phyloP scores from a whole-genome alignment of 2,797 vertebrate species.

The Rhinatrema bivittatum region DNA sequence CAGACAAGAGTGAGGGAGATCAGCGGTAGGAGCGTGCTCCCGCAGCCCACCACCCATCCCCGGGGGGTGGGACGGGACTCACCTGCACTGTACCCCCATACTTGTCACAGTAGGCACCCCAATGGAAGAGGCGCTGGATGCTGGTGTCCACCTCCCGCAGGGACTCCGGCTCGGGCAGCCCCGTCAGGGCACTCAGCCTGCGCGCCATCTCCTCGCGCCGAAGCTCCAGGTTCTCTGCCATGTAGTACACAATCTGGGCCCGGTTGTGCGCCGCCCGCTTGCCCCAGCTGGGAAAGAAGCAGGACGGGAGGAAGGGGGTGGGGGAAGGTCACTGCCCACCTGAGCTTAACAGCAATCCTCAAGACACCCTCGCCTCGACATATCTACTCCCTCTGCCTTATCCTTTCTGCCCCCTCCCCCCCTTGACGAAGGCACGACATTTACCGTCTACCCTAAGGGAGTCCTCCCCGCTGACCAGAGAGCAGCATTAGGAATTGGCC shows the following conservation, averaged over 20 bases:
- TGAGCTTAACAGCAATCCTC: no score
- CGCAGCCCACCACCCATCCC: not conserved
- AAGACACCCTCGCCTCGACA: no score
- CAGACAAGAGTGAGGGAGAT: not conserved
- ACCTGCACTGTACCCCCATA: conserved; percentile 59
- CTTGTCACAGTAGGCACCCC: conserved; percentile 71
- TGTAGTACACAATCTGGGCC: conserved; percentile 63
- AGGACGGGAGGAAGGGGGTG: not conserved
- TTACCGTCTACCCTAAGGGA: no score
- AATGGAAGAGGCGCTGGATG: conserved; percentile 58
- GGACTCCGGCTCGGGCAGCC: conserved; percentile 38
- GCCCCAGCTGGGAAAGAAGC: conserved; percentile 52
- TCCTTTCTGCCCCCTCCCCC: no score
- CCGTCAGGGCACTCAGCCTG: conserved; percentile 46
- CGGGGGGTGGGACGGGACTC: no score
- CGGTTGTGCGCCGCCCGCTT: conserved; percentile 59
- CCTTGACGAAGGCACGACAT: no score
- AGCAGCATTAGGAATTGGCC: no score
- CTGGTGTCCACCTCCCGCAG: conserved; percentile 68
- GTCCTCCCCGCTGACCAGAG: no score
- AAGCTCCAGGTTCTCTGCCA: conserved; percentile 57
- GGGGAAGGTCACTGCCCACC: no score
- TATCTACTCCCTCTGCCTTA: no score
- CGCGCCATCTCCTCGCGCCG: conserved; percentile 48
- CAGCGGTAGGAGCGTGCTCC: no score